phyloP scores from a whole-genome alignment of 2,113 vertebrate species.

The Psittacus erithacus region DNA sequence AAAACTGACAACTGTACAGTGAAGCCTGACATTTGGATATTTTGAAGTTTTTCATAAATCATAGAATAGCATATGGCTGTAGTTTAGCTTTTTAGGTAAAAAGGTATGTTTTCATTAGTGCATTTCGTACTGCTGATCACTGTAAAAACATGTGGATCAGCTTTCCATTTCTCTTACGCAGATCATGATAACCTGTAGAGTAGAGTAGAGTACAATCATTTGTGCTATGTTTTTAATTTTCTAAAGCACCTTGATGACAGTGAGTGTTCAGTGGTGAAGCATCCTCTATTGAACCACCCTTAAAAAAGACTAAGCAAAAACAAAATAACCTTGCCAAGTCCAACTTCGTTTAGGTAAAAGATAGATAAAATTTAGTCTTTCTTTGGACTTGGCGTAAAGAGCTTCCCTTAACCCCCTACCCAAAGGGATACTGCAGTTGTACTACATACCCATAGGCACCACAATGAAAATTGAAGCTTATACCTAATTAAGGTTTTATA shows the following conservation, averaged over 20 bases:
- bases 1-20: conserved; percentile 84
- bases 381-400: conserved; percentile 76
- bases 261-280: conserved; percentile 85
- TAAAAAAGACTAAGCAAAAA: conserved; percentile 55
- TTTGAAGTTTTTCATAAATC: conserved; percentile 87
- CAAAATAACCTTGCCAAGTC: conserved; percentile 70
- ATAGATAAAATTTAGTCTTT: conserved; percentile 69
- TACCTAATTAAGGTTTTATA: conserved; percentile 85
- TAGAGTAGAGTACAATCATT: conserved; percentile 85
- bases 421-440: conserved; percentile 88
- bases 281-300: conserved; percentile 83
- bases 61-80: conserved; percentile 85
- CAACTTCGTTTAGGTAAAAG: conserved; percentile 73
- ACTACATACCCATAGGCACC: conserved; percentile 86
- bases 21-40: conserved; percentile 86
- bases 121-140: conserved; percentile 83
- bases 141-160: conserved; percentile 80
- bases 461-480: conserved; percentile 82
- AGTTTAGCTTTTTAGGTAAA: conserved; percentile 86
- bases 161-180: conserved; percentile 83
- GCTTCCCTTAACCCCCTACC: conserved; percentile 77
- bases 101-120: conserved; percentile 85
- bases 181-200: conserved; percentile 84
- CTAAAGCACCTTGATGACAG: conserved; percentile 88
- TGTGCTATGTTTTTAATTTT: conserved; percentile 85